A percentile compares a stretch with the other conserved stretches of the same genome.
Conservation (phyloP, 1,140 invertebrate genomes). For the Meteorus sp. region DNA sequence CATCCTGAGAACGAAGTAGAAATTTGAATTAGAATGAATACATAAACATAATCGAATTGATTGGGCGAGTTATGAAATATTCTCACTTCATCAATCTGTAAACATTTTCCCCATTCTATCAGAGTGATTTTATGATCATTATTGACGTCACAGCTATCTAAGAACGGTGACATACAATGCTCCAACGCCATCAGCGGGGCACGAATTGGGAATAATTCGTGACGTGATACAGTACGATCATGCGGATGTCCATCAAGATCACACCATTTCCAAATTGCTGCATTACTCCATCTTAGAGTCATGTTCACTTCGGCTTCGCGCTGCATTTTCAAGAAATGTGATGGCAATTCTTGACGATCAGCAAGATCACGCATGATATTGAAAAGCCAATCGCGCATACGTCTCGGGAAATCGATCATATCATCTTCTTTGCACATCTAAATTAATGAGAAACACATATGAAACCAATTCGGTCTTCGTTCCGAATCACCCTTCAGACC, state of each 20-base stretch:
- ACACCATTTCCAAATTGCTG: slow-evolving; percentile 96
- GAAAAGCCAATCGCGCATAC: slow-evolving; percentile 96
- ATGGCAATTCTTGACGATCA: slow-evolving; percentile 82
- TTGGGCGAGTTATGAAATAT: neutral
- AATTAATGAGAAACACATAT: too few species aligned
- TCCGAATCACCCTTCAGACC: neutral
- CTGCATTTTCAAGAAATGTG: slow-evolving; percentile 84
- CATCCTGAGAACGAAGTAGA: slow-evolving; percentile 55
- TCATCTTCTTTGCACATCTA: slow-evolving; percentile 81
- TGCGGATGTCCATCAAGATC: slow-evolving; percentile 88
- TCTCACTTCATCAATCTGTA: slow-evolving; percentile 77
- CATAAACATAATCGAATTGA: neutral
- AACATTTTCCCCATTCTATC: slow-evolving; percentile 88
- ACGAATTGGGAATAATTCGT: slow-evolving; percentile 92
- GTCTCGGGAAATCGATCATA: slow-evolving; percentile 86
- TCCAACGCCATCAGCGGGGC: slow-evolving; percentile 90
- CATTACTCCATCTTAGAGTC: slow-evolving; percentile 83
- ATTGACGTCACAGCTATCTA: slow-evolving; percentile 84
- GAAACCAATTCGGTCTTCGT: neutral
- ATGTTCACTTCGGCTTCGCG: slow-evolving; percentile 84
- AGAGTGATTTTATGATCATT: slow-evolving; percentile 87
- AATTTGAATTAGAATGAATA: slow-evolving; percentile 6
- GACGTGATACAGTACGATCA: slow-evolving; percentile 83
- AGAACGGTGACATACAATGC: slow-evolving; percentile 94
- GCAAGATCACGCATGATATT: slow-evolving; percentile 95